phyloP scores from a whole-genome alignment of 2,797 vertebrate species.

The Danionella dracula region DNA sequence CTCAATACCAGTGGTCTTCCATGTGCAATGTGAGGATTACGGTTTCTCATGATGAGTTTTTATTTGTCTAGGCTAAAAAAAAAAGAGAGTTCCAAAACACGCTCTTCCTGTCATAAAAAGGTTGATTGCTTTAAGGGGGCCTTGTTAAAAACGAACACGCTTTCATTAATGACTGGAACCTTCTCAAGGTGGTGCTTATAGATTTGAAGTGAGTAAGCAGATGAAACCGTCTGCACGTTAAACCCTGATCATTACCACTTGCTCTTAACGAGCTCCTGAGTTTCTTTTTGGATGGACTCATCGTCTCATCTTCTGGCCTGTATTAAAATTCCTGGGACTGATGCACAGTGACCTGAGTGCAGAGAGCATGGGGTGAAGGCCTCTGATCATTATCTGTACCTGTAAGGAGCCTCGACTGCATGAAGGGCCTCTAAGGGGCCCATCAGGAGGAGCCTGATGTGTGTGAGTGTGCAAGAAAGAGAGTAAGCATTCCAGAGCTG shows the following conservation, averaged over 20 bases:
- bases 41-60: slow-evolving; percentile 57
- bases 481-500: slow-evolving; percentile 41
- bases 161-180: slow-evolving; percentile 55
- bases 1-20: slow-evolving; percentile 50
- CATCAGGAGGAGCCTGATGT: slow-evolving; percentile 26
- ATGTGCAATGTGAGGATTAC: slow-evolving; percentile 48
- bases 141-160: slow-evolving; percentile 59
- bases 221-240: neutral
- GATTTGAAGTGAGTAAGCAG: slow-evolving; percentile 8
- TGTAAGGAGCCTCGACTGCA: slow-evolving; percentile 29
- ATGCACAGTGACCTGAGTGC: slow-evolving; percentile 42
- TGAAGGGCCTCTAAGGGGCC: slow-evolving; percentile 3
- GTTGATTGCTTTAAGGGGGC: slow-evolving; percentile 51
- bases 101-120: slow-evolving; percentile 64
- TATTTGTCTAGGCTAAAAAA: slow-evolving; percentile 57
- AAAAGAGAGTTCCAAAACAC: slow-evolving; percentile 55
- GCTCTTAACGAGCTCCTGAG: slow-evolving; percentile 4
- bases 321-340: slow-evolving; percentile 49
- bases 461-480: slow-evolving; percentile 42
- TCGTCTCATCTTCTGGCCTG: slow-evolving; percentile 15
- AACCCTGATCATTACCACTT: neutral
- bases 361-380: slow-evolving; percentile 47
- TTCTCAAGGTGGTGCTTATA: slow-evolving; percentile 12
- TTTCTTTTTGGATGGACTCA: neutral
- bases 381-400: slow-evolving; percentile 54